phyloP scores from a whole-genome alignment of 2,888 invertebrate genomes.

The Sisyra terminalis region DNA sequence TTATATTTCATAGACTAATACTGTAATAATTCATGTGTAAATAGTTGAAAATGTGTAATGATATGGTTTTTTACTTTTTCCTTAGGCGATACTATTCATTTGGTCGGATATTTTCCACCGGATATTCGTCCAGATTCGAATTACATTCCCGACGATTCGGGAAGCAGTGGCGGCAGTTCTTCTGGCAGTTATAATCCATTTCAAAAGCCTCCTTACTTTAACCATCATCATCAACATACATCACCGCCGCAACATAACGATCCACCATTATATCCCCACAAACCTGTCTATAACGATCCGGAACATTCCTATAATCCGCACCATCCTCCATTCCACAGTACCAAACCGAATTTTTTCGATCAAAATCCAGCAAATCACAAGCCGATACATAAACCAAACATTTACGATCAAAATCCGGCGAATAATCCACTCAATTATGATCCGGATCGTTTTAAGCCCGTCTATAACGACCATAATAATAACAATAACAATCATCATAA shows the following conservation, averaged over 20 bases:
- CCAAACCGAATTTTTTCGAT: no score
- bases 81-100: conserved; percentile 24
- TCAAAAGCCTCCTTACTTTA: no score
- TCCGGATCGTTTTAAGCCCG: conserved; percentile 2
- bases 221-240: no score
- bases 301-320: no score
- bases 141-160: conserved; percentile 6
- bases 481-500: background rate
- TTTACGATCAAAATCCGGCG: background rate
- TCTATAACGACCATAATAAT: conserved; percentile 1
- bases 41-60: no score
- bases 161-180: background rate
- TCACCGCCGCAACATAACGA: background rate
- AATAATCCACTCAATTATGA: conserved; percentile 3
- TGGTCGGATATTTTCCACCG: conserved; percentile 26
- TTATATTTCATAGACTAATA: no score
- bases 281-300: no score
- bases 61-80: no score
- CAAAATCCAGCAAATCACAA: no score
- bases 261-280: background rate
- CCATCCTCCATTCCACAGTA: no score
- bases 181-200: no score
- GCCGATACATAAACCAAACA: conserved; percentile 1
- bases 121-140: conserved; percentile 18
- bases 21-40: no score